Evolutionary conservation across 1,140 invertebrate species (phyloP).

Genomic region (Nasonia vitripennis): DNA sequence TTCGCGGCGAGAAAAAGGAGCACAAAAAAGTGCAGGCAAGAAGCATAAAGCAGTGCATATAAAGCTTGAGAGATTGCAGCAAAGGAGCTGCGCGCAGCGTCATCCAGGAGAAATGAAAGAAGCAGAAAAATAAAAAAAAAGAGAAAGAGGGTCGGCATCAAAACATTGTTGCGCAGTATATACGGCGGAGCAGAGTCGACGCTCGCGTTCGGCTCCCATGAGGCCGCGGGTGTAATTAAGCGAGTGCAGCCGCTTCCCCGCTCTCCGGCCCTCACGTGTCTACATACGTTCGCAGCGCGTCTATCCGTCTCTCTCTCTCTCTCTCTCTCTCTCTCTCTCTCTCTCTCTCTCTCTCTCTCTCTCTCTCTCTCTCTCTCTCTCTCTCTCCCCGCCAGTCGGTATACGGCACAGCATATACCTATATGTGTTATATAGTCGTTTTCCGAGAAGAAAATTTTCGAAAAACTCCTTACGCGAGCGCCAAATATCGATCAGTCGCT

Average conservation of each 20-base stretch:
- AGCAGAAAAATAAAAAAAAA: slow-evolving; percentile 25
- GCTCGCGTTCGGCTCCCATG: slow-evolving; percentile 68
- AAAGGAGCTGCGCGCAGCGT: neutral
- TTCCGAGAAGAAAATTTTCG: too few species aligned
- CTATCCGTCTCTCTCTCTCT: slow-evolving; percentile 71
- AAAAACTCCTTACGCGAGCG: neutral
- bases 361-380: slow-evolving; percentile 65
- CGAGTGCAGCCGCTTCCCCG: slow-evolving; percentile 65
- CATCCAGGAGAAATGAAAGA: slow-evolving; percentile 37
- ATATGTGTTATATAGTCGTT: neutral
- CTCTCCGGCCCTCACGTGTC: slow-evolving; percentile 67
- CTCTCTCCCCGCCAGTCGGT: slow-evolving; percentile 58
- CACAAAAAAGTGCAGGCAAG: slow-evolving; percentile 17
- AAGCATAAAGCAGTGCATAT: slow-evolving; percentile 28
- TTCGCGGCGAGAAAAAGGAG: neutral
- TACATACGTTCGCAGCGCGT: slow-evolving; percentile 70
- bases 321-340: slow-evolving; percentile 68
- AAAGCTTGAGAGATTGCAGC: slow-evolving; percentile 25
- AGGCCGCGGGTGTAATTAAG: slow-evolving; percentile 73
- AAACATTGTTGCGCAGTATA: slow-evolving; percentile 4
- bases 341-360: slow-evolving; percentile 66
- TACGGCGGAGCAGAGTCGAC: slow-evolving; percentile 60
- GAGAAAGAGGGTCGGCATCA: slow-evolving; percentile 39
- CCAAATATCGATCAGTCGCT: neutral
- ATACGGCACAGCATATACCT: neutral